These are phyloP conservation scores for Zenarchopterus dispar DNA, from an alignment of 2,797 vertebrate species.

Conservation along the genomic window DNA sequence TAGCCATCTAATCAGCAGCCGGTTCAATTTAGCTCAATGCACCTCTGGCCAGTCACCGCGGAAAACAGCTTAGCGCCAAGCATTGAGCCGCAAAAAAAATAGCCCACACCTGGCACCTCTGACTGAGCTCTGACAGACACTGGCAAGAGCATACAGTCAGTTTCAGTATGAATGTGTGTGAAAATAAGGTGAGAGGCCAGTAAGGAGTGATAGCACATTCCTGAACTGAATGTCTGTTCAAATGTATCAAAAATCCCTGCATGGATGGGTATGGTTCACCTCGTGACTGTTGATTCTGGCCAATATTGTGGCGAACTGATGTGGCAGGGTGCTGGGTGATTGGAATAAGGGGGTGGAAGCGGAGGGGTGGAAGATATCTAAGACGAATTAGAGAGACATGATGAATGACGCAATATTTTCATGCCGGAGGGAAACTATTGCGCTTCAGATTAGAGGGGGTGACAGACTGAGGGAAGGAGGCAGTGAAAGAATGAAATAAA, in stretches of 20 bases:
- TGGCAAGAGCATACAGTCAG: not conserved
- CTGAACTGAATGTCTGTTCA: conserved; percentile 51
- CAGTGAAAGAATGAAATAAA: conserved; percentile 67
- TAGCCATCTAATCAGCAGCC: conserved; percentile 69
- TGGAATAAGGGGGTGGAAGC: conserved; percentile 15
- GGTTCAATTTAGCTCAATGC: conserved; percentile 72
- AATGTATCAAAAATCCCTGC: conserved; percentile 49
- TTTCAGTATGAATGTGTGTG: conserved; percentile 19
- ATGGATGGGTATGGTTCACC: conserved; percentile 53
- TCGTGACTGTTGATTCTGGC: conserved; percentile 54
- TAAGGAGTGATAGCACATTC: conserved; percentile 47
- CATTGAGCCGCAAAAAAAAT: conserved; percentile 71
- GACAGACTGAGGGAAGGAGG: conserved; percentile 64
- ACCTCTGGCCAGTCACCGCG: conserved; percentile 70
- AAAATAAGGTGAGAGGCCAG: conserved; percentile 16
- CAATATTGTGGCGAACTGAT: conserved; percentile 66
- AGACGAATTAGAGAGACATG: conserved; percentile 79
- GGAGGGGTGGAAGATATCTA: conserved; percentile 64
- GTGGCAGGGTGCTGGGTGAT: conserved; percentile 44
- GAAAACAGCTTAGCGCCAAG: conserved; percentile 68
- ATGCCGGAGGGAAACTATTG: conserved; percentile 84
- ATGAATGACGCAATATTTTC: conserved; percentile 86
- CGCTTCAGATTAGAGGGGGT: conserved; percentile 75
- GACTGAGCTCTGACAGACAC: conserved; percentile 46
- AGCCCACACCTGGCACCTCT: conserved; percentile 53